These are phyloP conservation scores for Actinostola sp. DNA, from an alignment of 92 coral and sea anemone genomes.

Conservation along the genomic window DNA sequence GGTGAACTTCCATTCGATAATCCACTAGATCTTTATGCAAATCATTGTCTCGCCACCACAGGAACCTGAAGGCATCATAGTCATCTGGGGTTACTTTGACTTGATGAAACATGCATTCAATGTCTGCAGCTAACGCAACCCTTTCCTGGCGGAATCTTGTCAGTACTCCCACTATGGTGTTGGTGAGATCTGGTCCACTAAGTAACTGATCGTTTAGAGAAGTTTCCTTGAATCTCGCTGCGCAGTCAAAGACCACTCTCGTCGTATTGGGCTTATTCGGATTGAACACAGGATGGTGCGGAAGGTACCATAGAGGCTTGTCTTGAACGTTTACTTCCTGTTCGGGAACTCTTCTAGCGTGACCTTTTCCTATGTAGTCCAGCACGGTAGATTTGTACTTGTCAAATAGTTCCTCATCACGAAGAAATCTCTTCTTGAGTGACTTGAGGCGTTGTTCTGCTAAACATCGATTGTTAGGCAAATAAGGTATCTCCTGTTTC, in stretches of 20 bases:
- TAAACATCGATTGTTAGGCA: conserved; percentile 51
- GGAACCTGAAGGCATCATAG: too few species aligned
- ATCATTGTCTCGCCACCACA: too few species aligned
- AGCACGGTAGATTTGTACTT: conserved; percentile 53
- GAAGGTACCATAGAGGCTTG: conserved; percentile 48
- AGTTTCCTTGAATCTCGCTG: conserved; percentile 53
- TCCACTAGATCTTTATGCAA: too few species aligned
- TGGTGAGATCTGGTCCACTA: too few species aligned
- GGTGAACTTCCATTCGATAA: too few species aligned
- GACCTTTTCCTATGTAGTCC: too few species aligned
- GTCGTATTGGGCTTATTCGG: conserved; percentile 26
- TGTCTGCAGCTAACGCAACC: too few species aligned
- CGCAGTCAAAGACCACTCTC: conserved; percentile 46
- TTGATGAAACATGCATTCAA: too few species aligned
- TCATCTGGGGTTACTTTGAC: too few species aligned
- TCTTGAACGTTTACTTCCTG: conserved; percentile 6
- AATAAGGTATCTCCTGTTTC: conserved; percentile 38
- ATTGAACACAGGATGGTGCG: conserved; percentile 53
- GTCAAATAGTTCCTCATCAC: conserved; percentile 38
- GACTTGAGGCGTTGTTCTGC: conserved; percentile 43
- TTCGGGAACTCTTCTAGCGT: conserved; percentile 37
- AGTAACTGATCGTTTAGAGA: too few species aligned
- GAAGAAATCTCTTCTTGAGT: conserved; percentile 42
- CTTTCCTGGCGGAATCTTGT: too few species aligned
- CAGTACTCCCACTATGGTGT: too few species aligned